Evolutionary conservation across 2,113 vertebrate species (phyloP).

Genomic region (Labrus mixtus): DNA sequence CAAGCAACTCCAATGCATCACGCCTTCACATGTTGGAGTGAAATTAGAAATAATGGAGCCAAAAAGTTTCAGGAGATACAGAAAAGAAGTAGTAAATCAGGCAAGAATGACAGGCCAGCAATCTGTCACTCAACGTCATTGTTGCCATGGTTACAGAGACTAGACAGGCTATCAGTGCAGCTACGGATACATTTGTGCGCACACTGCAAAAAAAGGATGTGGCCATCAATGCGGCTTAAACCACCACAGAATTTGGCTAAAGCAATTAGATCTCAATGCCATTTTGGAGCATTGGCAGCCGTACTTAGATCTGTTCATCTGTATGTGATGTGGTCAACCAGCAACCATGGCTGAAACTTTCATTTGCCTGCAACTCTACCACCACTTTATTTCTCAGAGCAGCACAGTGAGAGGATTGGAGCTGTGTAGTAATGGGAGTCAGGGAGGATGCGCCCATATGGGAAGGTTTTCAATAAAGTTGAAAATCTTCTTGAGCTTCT

Average conservation of each 20-base stretch:
- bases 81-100: background rate
- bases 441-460: background rate
- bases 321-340: no score
- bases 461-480: background rate
- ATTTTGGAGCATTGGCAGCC: background rate
- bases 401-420: no score
- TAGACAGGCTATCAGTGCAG: background rate
- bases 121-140: background rate
- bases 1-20: background rate
- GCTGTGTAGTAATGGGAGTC: background rate
- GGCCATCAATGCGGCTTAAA: background rate
- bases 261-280: background rate
- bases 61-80: background rate
- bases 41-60: background rate
- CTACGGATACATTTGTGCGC: background rate
- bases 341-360: background rate
- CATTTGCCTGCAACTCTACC: background rate
- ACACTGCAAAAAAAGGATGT: background rate
- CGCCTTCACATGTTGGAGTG: background rate
- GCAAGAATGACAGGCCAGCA: background rate
- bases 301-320: background rate
- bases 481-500: constrained; percentile 4
- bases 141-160: background rate
- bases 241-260: background rate
- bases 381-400: background rate